phyloP scores from a whole-genome alignment of 92 coral and sea anemone genomes.

The Paramuricea clavata region DNA sequence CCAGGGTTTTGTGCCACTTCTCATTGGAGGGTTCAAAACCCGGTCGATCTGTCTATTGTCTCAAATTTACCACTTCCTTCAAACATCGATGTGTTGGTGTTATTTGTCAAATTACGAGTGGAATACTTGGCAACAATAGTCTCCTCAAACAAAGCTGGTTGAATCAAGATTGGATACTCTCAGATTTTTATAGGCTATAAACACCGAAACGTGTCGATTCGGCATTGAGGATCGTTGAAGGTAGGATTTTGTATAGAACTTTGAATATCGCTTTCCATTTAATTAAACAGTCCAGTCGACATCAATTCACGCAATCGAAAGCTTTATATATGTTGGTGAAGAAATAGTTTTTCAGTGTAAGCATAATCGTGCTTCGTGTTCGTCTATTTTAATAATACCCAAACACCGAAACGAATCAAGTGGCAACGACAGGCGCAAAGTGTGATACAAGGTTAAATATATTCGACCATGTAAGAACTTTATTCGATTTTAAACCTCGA shows the following conservation, averaged over 20 bases:
- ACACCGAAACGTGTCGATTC: conserved; percentile 20
- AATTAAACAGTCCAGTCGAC: too few relatives aligned
- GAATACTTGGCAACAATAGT: neutral
- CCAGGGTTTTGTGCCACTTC: neutral
- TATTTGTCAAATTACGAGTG: neutral
- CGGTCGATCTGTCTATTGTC: neutral
- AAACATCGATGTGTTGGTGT: neutral
- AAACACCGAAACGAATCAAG: neutral
- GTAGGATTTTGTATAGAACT: neutral
- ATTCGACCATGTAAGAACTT: too few relatives aligned
- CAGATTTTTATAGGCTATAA: neutral
- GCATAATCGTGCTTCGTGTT: neutral
- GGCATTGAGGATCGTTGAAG: neutral
- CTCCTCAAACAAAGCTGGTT: neutral
- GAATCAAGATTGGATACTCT: neutral
- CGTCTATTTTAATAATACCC: neutral
- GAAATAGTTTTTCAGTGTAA: neutral
- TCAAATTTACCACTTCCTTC: neutral
- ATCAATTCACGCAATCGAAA: neutral
- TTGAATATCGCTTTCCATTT: neutral
- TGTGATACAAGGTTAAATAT: neutral
- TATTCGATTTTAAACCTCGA: neutral
- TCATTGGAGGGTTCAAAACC: neutral
- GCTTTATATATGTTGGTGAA: neutral
- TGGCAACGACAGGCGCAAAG: neutral